Evolutionary conservation across 2,888 invertebrate genomes (phyloP).

Genomic region (Aricia artaxerxes): DNA sequence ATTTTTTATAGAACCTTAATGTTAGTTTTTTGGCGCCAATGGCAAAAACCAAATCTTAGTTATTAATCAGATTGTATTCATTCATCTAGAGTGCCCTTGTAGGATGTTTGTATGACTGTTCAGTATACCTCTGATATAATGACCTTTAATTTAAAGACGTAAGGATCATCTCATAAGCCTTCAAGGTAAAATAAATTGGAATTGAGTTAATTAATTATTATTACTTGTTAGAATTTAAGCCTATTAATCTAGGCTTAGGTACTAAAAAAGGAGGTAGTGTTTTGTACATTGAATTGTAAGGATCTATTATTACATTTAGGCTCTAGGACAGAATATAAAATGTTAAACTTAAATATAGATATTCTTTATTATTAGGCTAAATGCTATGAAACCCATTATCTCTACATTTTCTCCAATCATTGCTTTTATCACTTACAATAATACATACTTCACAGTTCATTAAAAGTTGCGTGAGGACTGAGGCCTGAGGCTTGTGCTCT

Average conservation of each 20-base stretch:
- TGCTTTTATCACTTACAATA: too few species aligned
- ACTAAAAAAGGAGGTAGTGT: too few species aligned
- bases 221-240: background rate
- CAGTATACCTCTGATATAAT: background rate
- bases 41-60: background rate
- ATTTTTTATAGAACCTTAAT: background rate
- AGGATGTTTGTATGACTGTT: background rate
- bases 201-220: background rate
- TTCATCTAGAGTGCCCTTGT: background rate
- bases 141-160: background rate
- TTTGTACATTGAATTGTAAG: too few species aligned
- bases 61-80: slow-evolving; percentile 2
- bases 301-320: too few species aligned
- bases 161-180: background rate
- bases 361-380: background rate
- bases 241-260: background rate
- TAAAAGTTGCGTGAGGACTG: background rate
- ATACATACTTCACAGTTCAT: background rate
- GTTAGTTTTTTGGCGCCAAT: background rate
- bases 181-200: background rate
- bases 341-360: too few species aligned
- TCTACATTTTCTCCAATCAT: too few species aligned
- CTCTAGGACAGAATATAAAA: too few species aligned
- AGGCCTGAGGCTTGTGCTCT: background rate
- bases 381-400: background rate